Base-by-base conservation (phyloP, 2,113 vertebrate genomes). In the Pomatostomus ruficeps region DNA sequence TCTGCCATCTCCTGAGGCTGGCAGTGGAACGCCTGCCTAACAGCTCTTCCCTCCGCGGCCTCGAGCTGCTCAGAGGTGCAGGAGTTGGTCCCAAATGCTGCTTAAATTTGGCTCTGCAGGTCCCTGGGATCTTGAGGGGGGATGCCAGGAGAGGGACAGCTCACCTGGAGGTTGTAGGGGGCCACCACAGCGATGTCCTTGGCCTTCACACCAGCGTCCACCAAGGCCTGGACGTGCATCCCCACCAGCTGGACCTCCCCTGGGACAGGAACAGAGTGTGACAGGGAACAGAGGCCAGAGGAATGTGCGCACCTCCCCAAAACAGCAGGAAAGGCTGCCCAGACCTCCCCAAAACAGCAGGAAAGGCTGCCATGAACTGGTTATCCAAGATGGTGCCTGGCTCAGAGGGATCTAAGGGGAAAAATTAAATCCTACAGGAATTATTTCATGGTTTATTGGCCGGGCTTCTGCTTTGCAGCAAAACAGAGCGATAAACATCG, bases 141-240 rank as follows among this genome's bases (percentile, higher is more conserved):
- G 42, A 19, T 21, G 57, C 19, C 62, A 45, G 70, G n/a, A 57
- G 45, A 35, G 5, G 28, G 17, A 24, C 35, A 3, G 12, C 92
- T 74, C 94, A 99, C 99, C 98, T 99, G 99, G 18, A 99, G 98
- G 96, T 99, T 99, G 96, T 99, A 99, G 0, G 99, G 99, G 0
- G 99, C 98, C 79, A 99, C 98, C 59, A 99, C 98, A 1, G 99
- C 99, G 1, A 99, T 97, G 94, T 99, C 99, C 63, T 96, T 97
- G 4, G 98, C 98, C 89, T 97, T 98, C 59, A 99, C 96, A 2
- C 99, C 99, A 7, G 98, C 99, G 0, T 98, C 98, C 81, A 98
- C 98, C 97, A 99, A 96, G 14, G 98, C 98, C 61, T 98, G 98
- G 92, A 99, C 43, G 22, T 99, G 99, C 74, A 99, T 52, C 31